phyloP scores from a whole-genome alignment of 2,888 invertebrate species.

The Melieria omissa region DNA sequence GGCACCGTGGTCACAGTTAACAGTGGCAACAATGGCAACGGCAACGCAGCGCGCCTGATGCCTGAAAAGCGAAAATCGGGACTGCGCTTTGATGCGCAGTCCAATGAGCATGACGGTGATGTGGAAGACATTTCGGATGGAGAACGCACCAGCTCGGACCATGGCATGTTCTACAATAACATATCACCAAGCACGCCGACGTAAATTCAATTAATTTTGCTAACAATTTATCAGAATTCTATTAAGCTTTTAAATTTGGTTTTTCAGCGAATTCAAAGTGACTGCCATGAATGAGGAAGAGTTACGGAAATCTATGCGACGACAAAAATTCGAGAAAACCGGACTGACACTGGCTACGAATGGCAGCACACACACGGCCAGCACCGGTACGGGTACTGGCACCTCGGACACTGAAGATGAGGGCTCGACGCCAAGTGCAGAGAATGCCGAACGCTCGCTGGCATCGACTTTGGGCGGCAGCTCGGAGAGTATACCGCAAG shows the following conservation, averaged over 20 bases:
- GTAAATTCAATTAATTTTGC: conserved; percentile 51
- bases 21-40: conserved; percentile 45
- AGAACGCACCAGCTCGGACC: conserved; percentile 80
- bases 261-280: conserved; percentile 81
- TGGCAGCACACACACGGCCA: conserved; percentile 68
- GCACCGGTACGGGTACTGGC: conserved; percentile 71
- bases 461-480: conserved; percentile 78
- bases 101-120: conserved; percentile 85
- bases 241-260: too few species aligned
- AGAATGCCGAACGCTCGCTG: conserved; percentile 78
- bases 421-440: conserved; percentile 83
- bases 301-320: conserved; percentile 78
- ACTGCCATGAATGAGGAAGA: conserved; percentile 90
- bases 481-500: conserved; percentile 71
- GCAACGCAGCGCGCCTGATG: conserved; percentile 45
- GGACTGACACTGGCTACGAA: conserved; percentile 64
- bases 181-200: conserved; percentile 67
- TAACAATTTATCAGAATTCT: too few species aligned
- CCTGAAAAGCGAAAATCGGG: conserved; percentile 64
- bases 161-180: conserved; percentile 78
- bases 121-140: conserved; percentile 88
- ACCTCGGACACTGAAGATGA: conserved; percentile 83
- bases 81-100: conserved; percentile 71
- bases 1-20: conserved; percentile 51
- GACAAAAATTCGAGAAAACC: conserved; percentile 73